Percentiles rank a stretch among this genome's conserved stretches.
Evolutionary conservation across 2,113 vertebrate species (phyloP).

Genomic region (Machaerirhynchus nigripectus): DNA sequence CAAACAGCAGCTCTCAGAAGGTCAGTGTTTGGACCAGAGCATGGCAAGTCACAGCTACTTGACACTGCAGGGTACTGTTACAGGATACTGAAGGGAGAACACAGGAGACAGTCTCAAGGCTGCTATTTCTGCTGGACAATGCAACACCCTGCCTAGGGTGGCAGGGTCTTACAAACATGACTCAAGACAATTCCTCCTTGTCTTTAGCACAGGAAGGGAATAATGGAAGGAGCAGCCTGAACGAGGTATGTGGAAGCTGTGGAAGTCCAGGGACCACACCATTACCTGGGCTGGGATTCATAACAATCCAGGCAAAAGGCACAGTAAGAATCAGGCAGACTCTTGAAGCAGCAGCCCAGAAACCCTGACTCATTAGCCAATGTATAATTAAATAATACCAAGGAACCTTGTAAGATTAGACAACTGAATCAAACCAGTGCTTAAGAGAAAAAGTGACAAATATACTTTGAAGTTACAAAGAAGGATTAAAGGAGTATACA

Average conservation of each 20-base stretch:
- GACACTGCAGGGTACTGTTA: background rate
- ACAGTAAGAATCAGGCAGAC: background rate
- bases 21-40: background rate
- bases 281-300: background rate
- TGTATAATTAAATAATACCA: background rate
- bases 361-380: background rate
- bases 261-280: background rate
- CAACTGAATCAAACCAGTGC: background rate
- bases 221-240: background rate
- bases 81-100: background rate
- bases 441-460: background rate
- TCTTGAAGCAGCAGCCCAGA: background rate
- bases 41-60: accelerated
- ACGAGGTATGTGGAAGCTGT: background rate
- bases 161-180: background rate
- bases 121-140: background rate
- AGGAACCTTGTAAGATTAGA: background rate
- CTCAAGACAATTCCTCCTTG: background rate
- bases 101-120: background rate
- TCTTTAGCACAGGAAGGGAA: background rate
- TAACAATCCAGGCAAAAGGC: background rate
- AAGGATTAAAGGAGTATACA: slow-evolving; percentile 10
- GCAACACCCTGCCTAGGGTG: background rate
- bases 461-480: background rate
- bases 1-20: background rate